Base-by-base conservation (phyloP, 2,888 invertebrate genomes). In the Mythimna vitellina region DNA sequence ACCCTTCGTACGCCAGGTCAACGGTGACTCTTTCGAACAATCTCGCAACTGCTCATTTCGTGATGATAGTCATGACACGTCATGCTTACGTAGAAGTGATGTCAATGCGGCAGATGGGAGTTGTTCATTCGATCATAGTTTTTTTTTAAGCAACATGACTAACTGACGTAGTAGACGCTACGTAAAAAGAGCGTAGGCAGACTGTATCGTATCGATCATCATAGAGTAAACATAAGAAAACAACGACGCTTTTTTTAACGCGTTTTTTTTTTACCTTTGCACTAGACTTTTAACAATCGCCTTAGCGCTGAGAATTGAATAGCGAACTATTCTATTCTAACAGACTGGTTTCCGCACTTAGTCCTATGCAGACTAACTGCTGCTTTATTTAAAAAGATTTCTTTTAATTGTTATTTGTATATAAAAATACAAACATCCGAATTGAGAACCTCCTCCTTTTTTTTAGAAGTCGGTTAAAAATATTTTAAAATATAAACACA, bases 81-180 rank as follows among this genome's bases (percentile, higher is more conserved):
- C 49, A 73, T 35, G 57, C 8, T 58, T 32, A 57, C 74, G 54
- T 75, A 54, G 54, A 22, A 29, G 46, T 29, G 53, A 64, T 42
- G 53, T 54, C 25, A 63, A 53, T 53, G 9, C n/a, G 9, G 22
- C 22, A 73, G 14, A 25, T 22, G 1, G 20, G 42, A 42, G 29
- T 32, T 51, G 10, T 73, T 73, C 42, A 42, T 60, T 51, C 10
- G 49, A 73, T 14, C 12, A 22, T 14, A 46, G 46, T 6, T 46
- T 46, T 32, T 32, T 73, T 57, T 9, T 20, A 56, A 46, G 56
- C 12, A 35, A 22, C 72, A 38, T 10, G 38, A 14, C 3, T 29
- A 22, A 29, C 10, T 71, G 29, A 51, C 38, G 38, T 49, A 60
- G n/a, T n/a, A 14, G n/a, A 29, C n/a, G 29, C 38, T 29, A n/a